Percentiles rank a stretch among this genome's conserved stretches.
Evolutionary conservation across 2,113 vertebrate species (phyloP).

Genomic region (Equus przewalskii): DNA sequence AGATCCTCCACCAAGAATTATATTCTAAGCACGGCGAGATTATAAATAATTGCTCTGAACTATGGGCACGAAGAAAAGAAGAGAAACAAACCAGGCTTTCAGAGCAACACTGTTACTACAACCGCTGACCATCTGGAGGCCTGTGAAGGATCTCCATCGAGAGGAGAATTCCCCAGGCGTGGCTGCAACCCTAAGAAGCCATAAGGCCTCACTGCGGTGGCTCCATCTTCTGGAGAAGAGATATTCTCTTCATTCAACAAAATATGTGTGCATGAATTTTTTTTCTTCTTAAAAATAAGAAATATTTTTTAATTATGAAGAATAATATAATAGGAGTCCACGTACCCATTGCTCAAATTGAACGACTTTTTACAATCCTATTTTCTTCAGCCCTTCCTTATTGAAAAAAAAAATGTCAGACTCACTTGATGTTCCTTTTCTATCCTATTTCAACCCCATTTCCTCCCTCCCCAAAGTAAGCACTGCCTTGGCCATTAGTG

Average conservation of each 20-base stretch:
- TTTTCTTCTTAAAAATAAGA: not conserved
- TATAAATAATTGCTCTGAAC: not conserved
- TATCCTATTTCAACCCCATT: not conserved
- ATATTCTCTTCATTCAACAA: not conserved
- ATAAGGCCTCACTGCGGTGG: fast-evolving
- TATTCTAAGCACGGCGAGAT: no score
- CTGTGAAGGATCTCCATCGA: not conserved
- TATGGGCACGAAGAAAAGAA: not conserved
- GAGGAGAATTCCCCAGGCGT: not conserved
- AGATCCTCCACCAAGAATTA: not conserved
- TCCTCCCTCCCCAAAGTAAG: not conserved
- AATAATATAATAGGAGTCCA: not conserved
- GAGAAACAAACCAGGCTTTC: not conserved
- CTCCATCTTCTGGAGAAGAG: not conserved
- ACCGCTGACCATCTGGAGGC: not conserved
- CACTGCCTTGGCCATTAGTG: not conserved
- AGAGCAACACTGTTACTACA: not conserved
- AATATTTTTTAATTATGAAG: not conserved
- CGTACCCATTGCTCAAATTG: not conserved
- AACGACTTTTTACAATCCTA: not conserved
- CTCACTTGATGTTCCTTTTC: not conserved
- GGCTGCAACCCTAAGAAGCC: not conserved
- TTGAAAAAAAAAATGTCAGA: not conserved
- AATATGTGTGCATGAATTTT: not conserved
- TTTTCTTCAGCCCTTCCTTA: not conserved